Conservation (phyloP, 2,113 vertebrate genomes). For the Ictalurus furcatus region DNA sequence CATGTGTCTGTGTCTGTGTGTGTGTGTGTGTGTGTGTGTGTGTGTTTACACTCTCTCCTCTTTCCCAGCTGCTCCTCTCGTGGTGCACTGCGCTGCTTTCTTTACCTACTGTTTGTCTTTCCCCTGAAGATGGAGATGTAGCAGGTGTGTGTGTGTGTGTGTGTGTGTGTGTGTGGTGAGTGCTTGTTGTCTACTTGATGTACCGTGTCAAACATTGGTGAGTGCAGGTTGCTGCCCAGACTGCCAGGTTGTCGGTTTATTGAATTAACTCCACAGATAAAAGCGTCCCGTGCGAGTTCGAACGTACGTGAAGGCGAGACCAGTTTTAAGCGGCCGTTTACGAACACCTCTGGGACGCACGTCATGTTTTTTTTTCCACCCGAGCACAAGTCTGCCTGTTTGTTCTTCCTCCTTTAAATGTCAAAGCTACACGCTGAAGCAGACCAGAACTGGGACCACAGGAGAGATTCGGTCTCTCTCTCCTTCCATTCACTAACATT, state of each 20-base stretch:
- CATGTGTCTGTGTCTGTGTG: conserved; percentile 31
- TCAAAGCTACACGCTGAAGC: background rate
- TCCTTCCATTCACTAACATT: background rate
- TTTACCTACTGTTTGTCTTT: conserved; percentile 47
- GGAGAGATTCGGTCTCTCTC: background rate
- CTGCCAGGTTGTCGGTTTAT: conserved; percentile 3
- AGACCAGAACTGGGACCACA: background rate
- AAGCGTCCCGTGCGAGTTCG: background rate
- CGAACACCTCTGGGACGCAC: background rate
- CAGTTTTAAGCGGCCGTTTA: conserved; percentile 1
- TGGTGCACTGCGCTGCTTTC: conserved; percentile 1
- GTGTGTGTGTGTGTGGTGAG: conserved; percentile 3
- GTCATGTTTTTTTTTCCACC: background rate
- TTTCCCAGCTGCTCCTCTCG: conserved; percentile 40
- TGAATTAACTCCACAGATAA: conserved; percentile 32
- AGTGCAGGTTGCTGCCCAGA: conserved; percentile 6
- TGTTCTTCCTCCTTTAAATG: conserved; percentile 14
- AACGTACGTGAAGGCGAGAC: background rate
- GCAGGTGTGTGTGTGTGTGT: conserved; percentile 33
- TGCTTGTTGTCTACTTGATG: conserved; percentile 19
- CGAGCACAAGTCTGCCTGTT: background rate
- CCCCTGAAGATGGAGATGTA: conserved; percentile 19
- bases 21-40: conserved; percentile 29
- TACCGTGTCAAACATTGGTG: conserved; percentile 14
- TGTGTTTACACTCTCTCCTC: conserved; percentile 9